Evolutionary conservation across 2,797 vertebrate species (phyloP).

Genomic region (Fistularia commersonii): DNA sequence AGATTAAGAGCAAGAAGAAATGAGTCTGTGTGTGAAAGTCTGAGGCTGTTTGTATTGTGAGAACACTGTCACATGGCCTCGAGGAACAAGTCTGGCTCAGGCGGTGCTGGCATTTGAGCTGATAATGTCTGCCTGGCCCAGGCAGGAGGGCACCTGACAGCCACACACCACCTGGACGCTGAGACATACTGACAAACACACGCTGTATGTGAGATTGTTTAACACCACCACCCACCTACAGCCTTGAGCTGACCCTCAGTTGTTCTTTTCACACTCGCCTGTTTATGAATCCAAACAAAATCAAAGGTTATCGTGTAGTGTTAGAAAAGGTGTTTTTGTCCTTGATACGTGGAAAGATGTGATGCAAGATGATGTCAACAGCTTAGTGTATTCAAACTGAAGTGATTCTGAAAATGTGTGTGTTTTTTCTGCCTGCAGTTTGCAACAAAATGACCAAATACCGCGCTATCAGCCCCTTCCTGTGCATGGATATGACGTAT

Average conservation of each 20-base stretch:
- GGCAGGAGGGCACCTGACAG: slow-evolving; percentile 68
- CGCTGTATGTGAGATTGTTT: slow-evolving; percentile 37
- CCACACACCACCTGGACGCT: slow-evolving; percentile 63
- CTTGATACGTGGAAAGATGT: no score
- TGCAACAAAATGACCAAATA: slow-evolving; percentile 94
- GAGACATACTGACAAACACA: slow-evolving; percentile 53
- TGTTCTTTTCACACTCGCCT: slow-evolving; percentile 52
- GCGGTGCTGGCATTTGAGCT: slow-evolving; percentile 51
- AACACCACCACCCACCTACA: slow-evolving; percentile 47
- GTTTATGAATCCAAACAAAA: slow-evolving; percentile 54
- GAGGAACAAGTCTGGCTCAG: slow-evolving; percentile 53
- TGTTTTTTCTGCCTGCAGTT: slow-evolving; percentile 70
- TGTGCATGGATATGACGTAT: slow-evolving; percentile 98
- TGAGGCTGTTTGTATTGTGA: slow-evolving; percentile 62
- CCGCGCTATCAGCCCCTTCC: slow-evolving; percentile 88
- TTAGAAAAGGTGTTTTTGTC: slow-evolving; percentile 28
- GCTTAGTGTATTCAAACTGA: no score
- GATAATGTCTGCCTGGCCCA: slow-evolving; percentile 51
- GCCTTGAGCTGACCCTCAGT: slow-evolving; percentile 58
- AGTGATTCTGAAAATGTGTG: no score
- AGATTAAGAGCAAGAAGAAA: no score
- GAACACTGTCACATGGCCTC: slow-evolving; percentile 59
- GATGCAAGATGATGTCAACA: no score
- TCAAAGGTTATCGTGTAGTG: slow-evolving; percentile 53
- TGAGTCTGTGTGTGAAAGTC: no score